Conservation (phyloP, 2,888 invertebrate species). For the Callosobruchus maculatus region DNA sequence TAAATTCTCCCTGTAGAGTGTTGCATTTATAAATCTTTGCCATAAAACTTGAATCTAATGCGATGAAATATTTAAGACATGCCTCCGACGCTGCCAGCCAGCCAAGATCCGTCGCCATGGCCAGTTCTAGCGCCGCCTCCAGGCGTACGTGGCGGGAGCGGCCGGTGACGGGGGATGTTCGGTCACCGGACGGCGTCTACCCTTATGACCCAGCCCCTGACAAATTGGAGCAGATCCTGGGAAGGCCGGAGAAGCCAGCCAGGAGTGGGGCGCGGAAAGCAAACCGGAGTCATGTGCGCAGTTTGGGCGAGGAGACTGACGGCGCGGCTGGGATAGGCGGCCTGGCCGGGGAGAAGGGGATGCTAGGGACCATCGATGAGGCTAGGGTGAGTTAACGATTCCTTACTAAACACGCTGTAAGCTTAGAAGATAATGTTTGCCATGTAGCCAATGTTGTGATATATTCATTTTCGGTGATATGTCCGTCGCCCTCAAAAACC, state of each 20-base stretch:
- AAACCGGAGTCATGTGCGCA: slow-evolving; percentile 42
- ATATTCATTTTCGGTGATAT: no score
- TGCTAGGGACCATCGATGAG: slow-evolving; percentile 46
- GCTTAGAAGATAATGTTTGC: no score
- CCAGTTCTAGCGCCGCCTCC: slow-evolving; percentile 5
- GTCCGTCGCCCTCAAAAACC: no score
- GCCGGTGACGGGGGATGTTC: neutral
- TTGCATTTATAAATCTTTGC: no score
- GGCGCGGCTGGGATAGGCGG: slow-evolving; percentile 29
- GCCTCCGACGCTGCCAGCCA: slow-evolving; percentile 31
- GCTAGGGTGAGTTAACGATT: slow-evolving; percentile 29
- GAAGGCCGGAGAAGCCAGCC: slow-evolving; percentile 41
- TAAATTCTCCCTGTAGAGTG: no score
- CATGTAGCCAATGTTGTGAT: no score
- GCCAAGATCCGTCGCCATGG: slow-evolving; percentile 32
- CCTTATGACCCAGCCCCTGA: slow-evolving; percentile 38
- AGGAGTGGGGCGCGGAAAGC: slow-evolving; percentile 36
- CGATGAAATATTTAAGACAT: neutral
- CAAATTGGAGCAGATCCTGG: slow-evolving; percentile 45
- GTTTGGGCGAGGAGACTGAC: slow-evolving; percentile 54
- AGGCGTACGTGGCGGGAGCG: slow-evolving; percentile 25
- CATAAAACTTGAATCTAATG: no score
- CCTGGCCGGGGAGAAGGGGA: neutral
- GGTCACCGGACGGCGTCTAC: slow-evolving; percentile 31
- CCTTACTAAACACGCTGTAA: no score